Percentiles rank a stretch among this genome's conserved stretches.
These are phyloP conservation scores for Choloepus hoffmanni DNA, from an alignment of 2,113 vertebrate genomes.

Conservation along the genomic window DNA sequence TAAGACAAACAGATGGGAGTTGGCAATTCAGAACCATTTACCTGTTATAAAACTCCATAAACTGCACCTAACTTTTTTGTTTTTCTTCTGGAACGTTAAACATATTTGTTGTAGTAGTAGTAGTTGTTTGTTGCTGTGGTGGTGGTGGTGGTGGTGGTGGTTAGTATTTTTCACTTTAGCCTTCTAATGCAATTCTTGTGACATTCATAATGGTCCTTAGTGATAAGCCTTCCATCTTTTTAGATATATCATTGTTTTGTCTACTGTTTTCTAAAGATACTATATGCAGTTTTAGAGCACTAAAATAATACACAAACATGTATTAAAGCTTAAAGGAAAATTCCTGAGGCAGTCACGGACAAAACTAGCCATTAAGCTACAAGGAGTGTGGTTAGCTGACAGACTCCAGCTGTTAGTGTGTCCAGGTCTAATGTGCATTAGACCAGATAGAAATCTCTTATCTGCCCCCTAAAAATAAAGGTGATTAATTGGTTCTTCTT, in stretches of 20 bases:
- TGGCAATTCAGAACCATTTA: not conserved
- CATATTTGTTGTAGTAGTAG: not conserved
- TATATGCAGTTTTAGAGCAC: not conserved
- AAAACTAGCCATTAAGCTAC: not conserved
- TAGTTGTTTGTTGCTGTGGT: not conserved
- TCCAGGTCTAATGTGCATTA: not conserved
- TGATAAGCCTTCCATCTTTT: not conserved
- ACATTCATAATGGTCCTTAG: not conserved
- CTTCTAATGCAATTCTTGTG: conserved; percentile 29
- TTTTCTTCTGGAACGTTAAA: conserved; percentile 8
- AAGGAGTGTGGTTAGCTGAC: not conserved
- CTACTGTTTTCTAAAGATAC: not conserved
- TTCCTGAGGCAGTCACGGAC: not conserved
- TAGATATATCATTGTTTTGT: not conserved
- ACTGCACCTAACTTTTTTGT: not conserved
- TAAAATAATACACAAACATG: not conserved
- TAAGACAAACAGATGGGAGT: not conserved
- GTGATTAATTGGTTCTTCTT: not conserved
- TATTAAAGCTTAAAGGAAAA: not conserved
- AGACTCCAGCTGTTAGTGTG: not conserved
- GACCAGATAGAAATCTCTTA: not conserved
- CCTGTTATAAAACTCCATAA: conserved; percentile 15
- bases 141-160: not conserved
- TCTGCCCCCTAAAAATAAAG: not conserved
- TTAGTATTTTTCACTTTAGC: not conserved